These are phyloP conservation scores for Autographa pulchrina DNA, from an alignment of 2,888 invertebrate species.

Conservation along the genomic window DNA sequence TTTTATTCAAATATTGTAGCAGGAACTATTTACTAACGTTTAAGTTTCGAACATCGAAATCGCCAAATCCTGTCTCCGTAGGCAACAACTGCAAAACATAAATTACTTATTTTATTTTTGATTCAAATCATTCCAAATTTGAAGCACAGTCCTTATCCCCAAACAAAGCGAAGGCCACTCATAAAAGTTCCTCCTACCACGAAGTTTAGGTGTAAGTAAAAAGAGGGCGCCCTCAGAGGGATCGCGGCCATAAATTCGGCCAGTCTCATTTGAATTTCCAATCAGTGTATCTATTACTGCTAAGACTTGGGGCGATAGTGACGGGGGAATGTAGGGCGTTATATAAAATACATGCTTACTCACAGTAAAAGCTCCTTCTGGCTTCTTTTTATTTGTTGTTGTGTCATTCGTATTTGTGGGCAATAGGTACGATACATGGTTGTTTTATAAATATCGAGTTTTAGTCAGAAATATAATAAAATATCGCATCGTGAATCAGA, in stretches of 20 bases:
- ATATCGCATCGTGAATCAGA: too few species aligned
- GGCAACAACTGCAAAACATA: too few species aligned
- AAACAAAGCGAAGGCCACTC: slow-evolving; percentile 48
- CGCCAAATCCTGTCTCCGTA: too few species aligned
- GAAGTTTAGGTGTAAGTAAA: slow-evolving; percentile 63
- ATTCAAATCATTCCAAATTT: too few species aligned
- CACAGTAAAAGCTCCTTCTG: not conserved
- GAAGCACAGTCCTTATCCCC: slow-evolving; percentile 24
- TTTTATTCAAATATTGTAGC: slow-evolving; percentile 32
- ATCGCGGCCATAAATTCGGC: slow-evolving; percentile 83
- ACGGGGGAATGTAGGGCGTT: slow-evolving; percentile 40
- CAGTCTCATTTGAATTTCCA: slow-evolving; percentile 87
- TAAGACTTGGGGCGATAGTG: slow-evolving; percentile 57
- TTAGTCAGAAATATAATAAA: too few species aligned
- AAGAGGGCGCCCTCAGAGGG: slow-evolving; percentile 68
- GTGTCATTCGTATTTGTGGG: not conserved
- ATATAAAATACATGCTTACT: slow-evolving; percentile 17
- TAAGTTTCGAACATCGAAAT: not conserved
- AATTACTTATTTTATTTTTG: too few species aligned
- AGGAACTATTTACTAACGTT: not conserved
- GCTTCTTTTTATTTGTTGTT: not conserved
- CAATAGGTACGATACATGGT: too few species aligned
- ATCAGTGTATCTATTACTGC: slow-evolving; percentile 83
- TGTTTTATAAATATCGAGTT: too few species aligned
- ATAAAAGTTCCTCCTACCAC: slow-evolving; percentile 51